Evolutionary conservation across 2,113 vertebrate species (phyloP).

Genomic region (Hassar affinis): DNA sequence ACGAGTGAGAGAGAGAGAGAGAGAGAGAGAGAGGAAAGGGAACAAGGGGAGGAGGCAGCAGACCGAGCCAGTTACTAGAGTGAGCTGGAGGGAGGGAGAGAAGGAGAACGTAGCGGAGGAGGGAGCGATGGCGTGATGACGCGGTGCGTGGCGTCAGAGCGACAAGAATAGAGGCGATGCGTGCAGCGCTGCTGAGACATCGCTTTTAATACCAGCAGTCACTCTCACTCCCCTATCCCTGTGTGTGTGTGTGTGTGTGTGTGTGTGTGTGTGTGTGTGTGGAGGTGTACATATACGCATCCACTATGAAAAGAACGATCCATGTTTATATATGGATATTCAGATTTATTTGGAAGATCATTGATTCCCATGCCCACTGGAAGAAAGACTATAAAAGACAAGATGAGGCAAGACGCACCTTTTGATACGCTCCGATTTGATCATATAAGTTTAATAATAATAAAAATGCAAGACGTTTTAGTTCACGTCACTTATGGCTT

Average conservation of each 20-base stretch:
- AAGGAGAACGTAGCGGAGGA: conserved; percentile 68
- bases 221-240: conserved; percentile 56
- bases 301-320: conserved; percentile 36
- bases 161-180: conserved; percentile 80
- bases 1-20: conserved; percentile 30
- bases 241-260: conserved; percentile 45
- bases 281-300: conserved; percentile 38
- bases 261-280: conserved; percentile 32
- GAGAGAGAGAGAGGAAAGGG: conserved; percentile 38
- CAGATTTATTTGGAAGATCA: conserved; percentile 33
- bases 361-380: conserved; percentile 17
- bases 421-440: not conserved
- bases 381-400: conserved; percentile 25
- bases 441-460: not conserved
- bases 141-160: conserved; percentile 77
- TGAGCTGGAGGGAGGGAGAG: conserved; percentile 65
- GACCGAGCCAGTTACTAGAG: conserved; percentile 72
- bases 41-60: conserved; percentile 63
- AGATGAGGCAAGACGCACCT: not conserved
- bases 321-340: conserved; percentile 43
- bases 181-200: conserved; percentile 74
- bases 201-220: conserved; percentile 72
- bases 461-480: not conserved
- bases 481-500: conserved; percentile 8
- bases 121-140: conserved; percentile 74